These are phyloP conservation scores for Morus bassanus DNA, from an alignment of 2,797 vertebrate species.

Conservation along the genomic window DNA sequence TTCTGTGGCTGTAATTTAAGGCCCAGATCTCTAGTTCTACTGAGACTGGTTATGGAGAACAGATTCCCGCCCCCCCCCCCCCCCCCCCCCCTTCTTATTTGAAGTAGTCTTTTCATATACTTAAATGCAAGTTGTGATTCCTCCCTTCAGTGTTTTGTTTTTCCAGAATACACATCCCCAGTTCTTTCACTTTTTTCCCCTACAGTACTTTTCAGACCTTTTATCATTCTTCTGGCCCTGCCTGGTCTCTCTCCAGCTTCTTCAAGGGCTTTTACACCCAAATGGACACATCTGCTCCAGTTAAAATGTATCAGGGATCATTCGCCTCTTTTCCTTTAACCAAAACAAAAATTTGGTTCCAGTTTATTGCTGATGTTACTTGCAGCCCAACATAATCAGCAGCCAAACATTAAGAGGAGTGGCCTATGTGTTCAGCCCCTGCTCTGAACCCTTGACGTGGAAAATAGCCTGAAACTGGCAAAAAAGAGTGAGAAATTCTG, in stretches of 20 bases:
- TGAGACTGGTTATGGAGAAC: background rate
- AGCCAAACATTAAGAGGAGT: background rate
- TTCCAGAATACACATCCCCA: background rate
- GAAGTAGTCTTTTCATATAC: background rate
- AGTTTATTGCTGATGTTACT: background rate
- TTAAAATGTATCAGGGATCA: background rate
- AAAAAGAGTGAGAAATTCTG: background rate
- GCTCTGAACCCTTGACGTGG: background rate
- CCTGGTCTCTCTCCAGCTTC: background rate
- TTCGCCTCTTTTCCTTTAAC: background rate
- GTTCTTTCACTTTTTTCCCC: accelerated
- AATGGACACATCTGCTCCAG: background rate
- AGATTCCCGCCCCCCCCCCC: no score
- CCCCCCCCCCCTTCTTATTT: background rate
- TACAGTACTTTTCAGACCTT: background rate
- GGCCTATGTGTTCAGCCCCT: background rate
- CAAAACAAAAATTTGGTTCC: background rate
- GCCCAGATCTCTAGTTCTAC: background rate
- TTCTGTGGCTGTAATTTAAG: background rate
- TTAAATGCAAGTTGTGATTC: background rate
- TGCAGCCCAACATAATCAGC: background rate
- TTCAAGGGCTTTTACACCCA: background rate
- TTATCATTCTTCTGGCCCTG: background rate
- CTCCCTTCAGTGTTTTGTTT: background rate
- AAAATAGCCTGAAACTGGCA: background rate